Conservation (phyloP, 2,113 vertebrate species). For the Caranx melampygus region DNA sequence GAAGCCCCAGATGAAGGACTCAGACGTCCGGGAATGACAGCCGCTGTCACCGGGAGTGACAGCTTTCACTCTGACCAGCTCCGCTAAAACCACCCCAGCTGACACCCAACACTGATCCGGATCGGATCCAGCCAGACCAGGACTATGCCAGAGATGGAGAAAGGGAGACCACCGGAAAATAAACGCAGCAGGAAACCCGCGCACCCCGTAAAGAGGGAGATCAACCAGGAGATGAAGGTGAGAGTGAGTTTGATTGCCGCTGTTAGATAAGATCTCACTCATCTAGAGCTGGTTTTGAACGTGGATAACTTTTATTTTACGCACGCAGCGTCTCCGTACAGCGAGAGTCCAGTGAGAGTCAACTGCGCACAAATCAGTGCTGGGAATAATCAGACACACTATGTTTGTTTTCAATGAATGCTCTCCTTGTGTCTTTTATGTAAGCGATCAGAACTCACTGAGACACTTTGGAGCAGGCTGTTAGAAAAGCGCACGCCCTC, state of each 20-base stretch:
- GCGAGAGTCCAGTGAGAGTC: not conserved
- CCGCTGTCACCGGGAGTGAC: constrained; percentile 81
- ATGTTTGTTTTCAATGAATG: constrained; percentile 41
- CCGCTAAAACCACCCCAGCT: constrained; percentile 27
- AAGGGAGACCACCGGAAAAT: constrained; percentile 96
- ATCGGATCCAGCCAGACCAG: constrained; percentile 73
- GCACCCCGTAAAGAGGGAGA: constrained; percentile 94
- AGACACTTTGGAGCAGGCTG: not conserved
- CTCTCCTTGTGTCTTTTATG: constrained; percentile 19
- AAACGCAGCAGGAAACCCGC: constrained; percentile 96
- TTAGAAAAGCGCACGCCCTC: not conserved
- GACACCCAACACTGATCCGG: constrained; percentile 64
- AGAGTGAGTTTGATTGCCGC: constrained; percentile 28
- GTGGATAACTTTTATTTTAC: constrained; percentile 34
- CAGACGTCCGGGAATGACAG: constrained; percentile 83
- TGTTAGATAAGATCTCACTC: not conserved
- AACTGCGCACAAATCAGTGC: constrained; percentile 59
- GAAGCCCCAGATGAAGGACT: constrained; percentile 81
- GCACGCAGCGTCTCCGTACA: not conserved
- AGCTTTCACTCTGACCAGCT: constrained; percentile 74
- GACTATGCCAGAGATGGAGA: constrained; percentile 98
- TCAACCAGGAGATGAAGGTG: constrained; percentile 98
- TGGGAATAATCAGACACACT: constrained; percentile 12
- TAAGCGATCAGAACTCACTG: not conserved
- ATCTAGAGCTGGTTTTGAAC: not conserved